Evolutionary conservation across 2,113 vertebrate genomes (phyloP).

Genomic region (Trachemys scripta): DNA sequence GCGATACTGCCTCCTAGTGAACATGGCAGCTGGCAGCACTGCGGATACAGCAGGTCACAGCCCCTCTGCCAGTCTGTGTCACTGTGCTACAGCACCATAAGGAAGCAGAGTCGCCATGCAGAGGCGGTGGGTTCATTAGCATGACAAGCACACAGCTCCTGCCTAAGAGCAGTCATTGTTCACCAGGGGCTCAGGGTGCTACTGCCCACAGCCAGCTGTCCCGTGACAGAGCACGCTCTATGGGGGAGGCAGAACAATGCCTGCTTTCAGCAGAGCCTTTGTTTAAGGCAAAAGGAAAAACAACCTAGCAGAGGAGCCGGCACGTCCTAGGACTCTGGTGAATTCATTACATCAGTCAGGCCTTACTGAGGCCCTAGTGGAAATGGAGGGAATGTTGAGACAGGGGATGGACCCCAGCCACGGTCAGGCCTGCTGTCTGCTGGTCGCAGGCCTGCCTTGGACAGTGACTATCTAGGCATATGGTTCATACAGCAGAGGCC

Average conservation of each 20-base stretch:
- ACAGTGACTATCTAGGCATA: not conserved
- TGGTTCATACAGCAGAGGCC: too few relatives aligned
- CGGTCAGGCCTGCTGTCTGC: not conserved
- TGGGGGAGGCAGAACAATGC: not conserved
- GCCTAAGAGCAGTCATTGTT: not conserved
- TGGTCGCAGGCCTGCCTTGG: not conserved
- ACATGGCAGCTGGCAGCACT: not conserved
- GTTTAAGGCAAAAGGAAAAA: not conserved
- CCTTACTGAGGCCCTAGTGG: not conserved
- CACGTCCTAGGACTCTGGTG: not conserved
- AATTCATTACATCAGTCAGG: not conserved
- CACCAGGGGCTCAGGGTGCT: not conserved
- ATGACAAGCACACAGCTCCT: not conserved
- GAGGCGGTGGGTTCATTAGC: not conserved
- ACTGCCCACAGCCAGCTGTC: constrained; percentile 11
- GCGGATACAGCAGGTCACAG: not conserved
- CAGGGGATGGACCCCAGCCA: not conserved
- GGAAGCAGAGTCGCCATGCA: not conserved
- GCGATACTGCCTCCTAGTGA: not conserved
- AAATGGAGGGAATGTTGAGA: not conserved
- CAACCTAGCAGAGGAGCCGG: not conserved
- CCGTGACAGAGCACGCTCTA: not conserved
- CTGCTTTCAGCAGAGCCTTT: not conserved
- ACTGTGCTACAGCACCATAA: not conserved
- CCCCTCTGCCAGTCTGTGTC: not conserved